Evolutionary conservation across 2,113 vertebrate species (phyloP).

Genomic region (Otus sunia): DNA sequence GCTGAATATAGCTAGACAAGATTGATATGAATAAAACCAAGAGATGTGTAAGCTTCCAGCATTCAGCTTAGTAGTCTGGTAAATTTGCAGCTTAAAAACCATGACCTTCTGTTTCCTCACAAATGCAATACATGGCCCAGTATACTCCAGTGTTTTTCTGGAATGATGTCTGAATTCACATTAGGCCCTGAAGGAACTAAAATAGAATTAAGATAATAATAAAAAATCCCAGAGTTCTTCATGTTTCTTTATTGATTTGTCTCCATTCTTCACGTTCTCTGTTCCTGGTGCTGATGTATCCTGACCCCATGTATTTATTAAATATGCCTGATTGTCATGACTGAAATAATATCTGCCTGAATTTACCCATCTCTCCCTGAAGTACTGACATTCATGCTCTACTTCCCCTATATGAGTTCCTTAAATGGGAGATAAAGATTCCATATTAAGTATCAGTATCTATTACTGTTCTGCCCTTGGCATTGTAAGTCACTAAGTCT

Average conservation of each 20-base stretch:
- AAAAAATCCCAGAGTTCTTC: background rate
- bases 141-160: background rate
- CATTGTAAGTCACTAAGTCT: background rate
- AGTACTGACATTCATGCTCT: conserved; percentile 36
- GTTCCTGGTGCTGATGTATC: background rate
- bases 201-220: background rate
- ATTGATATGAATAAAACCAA: background rate
- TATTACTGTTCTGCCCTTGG: background rate
- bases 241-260: background rate
- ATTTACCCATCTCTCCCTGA: background rate
- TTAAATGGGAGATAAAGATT: background rate
- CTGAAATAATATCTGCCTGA: background rate
- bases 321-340: background rate
- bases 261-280: background rate
- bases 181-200: background rate
- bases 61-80: background rate
- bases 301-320: conserved; percentile 27
- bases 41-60: background rate
- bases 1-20: background rate
- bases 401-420: background rate
- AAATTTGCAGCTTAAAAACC: background rate
- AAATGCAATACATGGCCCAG: background rate
- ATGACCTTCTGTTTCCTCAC: background rate
- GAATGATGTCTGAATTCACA: background rate
- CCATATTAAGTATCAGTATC: background rate